Evolutionary conservation across 2,113 vertebrate genomes (phyloP), one percentile per base, ranked within the genome.

Genomic region (Microcebus murinus): DNA sequence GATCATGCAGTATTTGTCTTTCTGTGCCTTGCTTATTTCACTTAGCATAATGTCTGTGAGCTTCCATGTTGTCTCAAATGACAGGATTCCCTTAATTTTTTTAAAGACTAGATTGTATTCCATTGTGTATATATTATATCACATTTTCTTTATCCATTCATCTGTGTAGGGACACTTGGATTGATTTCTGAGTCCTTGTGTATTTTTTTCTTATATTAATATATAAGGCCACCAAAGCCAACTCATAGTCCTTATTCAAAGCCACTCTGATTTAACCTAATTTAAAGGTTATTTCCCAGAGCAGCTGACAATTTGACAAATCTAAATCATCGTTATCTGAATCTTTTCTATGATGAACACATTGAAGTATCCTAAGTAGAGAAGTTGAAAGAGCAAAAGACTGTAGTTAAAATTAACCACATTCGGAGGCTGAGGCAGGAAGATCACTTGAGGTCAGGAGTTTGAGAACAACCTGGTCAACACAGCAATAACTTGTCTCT

Each of bases 311-410:
- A 36, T 52, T 91, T 89, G 70, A 48, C 25, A 92, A 87, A 59
- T 80, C 8, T 29, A 39, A 91, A 48, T 55, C 27, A 59, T 83
- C 67, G 89, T 83, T 79, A 25, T 73, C 8, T 90, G 21, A 27
- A 59, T 90, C 36, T 87, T 93, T 94, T 74, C 20, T 90, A 3
- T 39, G 52, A 17, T 89, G 21, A 39, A 55, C 14, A 59, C 9
- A n/a, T 0, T 39, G 18, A 82, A 27, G 20, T 84, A 70, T 70
- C n/a, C 61, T 83, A 92, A 45, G 3, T 52, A 83, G 29, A 93
- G 57, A 95, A 82, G 14, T 31, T 34, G 9, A 94, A 91, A 55
- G n/a, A 59, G 48, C 88, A 42, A 39, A 84, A 96, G 67, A 71
- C 34, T 25, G 12, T 70, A 63, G 73, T n/a, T 77, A 42, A 82